Evolutionary conservation across 2,797 vertebrate species (phyloP).

Genomic region (Telmatherina bonti): DNA sequence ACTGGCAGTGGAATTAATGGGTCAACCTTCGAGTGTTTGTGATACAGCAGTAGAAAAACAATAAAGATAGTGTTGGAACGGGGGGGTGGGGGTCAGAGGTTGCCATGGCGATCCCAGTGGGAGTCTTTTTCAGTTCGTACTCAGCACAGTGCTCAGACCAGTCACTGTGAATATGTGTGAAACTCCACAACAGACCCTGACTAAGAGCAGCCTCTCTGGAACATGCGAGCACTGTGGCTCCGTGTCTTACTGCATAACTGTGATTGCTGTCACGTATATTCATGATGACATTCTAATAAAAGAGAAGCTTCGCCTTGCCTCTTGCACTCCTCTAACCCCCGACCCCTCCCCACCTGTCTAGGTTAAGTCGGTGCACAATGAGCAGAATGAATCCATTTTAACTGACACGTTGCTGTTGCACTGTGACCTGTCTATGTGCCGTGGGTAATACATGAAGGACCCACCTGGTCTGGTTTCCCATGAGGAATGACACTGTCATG

Average conservation of each 20-base stretch:
- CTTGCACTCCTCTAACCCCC: not conserved
- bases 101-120: conserved; percentile 32
- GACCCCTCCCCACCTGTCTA: not conserved
- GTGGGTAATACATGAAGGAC: conserved; percentile 67
- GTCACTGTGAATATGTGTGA: conserved; percentile 21
- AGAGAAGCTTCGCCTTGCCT: conserved; percentile 11
- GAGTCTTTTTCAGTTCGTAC: conserved; percentile 34
- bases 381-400: conserved; percentile 69
- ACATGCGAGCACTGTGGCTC: not conserved
- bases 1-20: conserved; percentile 6
- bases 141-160: conserved; percentile 5
- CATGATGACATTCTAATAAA: conserved; percentile 14
- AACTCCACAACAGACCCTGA: conserved; percentile 11
- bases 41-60: not conserved
- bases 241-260: conserved; percentile 20
- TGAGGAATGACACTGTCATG: conserved; percentile 57
- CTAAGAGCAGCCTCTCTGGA: conserved; percentile 3
- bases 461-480: conserved; percentile 67
- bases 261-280: conserved; percentile 19
- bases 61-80: not conserved
- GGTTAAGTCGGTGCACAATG: conserved; percentile 30
- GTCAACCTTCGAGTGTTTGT: conserved; percentile 1
- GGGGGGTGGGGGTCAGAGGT: conserved; percentile 24
- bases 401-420: conserved; percentile 71
- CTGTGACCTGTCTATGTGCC: conserved; percentile 52